Percentiles rank a stretch among this genome's conserved stretches.
Conservation (phyloP, 2,888 invertebrate genomes). For the Eretmocerus hayati region DNA sequence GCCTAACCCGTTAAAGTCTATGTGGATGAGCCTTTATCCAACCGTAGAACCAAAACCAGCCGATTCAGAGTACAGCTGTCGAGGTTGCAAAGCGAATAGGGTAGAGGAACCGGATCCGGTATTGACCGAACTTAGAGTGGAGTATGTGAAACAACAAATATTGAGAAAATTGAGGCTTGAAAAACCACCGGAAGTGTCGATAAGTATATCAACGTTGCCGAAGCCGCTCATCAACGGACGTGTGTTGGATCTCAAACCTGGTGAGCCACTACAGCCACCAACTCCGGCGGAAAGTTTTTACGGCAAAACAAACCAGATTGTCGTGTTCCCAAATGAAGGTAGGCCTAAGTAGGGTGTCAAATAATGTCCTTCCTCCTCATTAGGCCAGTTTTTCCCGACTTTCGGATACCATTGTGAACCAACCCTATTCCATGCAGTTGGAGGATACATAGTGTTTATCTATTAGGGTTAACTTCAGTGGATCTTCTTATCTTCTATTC, state of each 20-base stretch:
- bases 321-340: conserved; percentile 76
- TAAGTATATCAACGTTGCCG: conserved; percentile 60
- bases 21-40: conserved; percentile 34
- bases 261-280: conserved; percentile 53
- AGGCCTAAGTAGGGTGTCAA: no score
- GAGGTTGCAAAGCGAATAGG: conserved; percentile 34
- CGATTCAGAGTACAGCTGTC: conserved; percentile 26
- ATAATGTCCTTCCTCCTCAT: no score
- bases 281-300: conserved; percentile 68
- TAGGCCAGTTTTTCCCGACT: no score
- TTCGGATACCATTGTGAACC: no score
- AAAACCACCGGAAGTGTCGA: conserved; percentile 62
- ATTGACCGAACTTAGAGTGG: conserved; percentile 64
- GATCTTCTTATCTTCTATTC: no score
- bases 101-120: conserved; percentile 37
- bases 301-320: conserved; percentile 76
- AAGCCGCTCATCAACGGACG: conserved; percentile 70
- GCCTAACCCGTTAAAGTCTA: conserved; percentile 35
- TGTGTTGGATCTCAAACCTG: conserved; percentile 51
- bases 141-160: conserved; percentile 79
- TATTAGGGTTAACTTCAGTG: no score
- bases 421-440: no score
- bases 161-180: conserved; percentile 70
- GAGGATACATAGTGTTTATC: no score
- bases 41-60: conserved; percentile 6